Evolutionary conservation across 2,113 vertebrate species (phyloP).

Genomic region (Chunga burmeisteri): DNA sequence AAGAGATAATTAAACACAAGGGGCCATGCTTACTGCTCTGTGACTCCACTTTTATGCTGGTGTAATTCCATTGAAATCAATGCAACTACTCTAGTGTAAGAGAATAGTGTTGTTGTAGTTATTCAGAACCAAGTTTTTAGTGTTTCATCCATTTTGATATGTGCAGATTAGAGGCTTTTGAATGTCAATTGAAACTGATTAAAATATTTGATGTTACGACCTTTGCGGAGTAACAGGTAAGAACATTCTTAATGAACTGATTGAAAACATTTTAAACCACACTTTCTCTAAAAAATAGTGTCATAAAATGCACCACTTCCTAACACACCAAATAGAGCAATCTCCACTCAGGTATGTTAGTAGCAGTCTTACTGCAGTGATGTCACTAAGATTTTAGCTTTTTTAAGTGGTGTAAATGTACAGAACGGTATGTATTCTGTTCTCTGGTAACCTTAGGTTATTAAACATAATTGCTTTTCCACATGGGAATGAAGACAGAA

Average conservation of each 20-base stretch:
- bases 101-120: neutral
- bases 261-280: neutral
- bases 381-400: neutral
- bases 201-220: neutral
- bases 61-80: neutral
- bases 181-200: neutral
- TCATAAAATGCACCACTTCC: neutral
- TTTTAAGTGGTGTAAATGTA: neutral
- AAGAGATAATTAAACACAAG: neutral
- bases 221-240: neutral
- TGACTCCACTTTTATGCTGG: neutral
- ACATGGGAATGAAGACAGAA: neutral
- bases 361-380: neutral
- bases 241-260: neutral
- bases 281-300: neutral
- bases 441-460: neutral
- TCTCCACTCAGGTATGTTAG: neutral
- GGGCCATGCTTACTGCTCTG: neutral
- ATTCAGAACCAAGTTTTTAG: neutral
- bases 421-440: neutral
- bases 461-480: neutral
- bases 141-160: neutral
- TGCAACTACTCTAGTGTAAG: neutral
- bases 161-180: neutral
- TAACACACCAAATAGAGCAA: neutral